Evolutionary conservation across 2,113 vertebrate genomes (phyloP), one percentile per base, ranked within the genome.

Genomic region (Sylvicapra grimmia): DNA sequence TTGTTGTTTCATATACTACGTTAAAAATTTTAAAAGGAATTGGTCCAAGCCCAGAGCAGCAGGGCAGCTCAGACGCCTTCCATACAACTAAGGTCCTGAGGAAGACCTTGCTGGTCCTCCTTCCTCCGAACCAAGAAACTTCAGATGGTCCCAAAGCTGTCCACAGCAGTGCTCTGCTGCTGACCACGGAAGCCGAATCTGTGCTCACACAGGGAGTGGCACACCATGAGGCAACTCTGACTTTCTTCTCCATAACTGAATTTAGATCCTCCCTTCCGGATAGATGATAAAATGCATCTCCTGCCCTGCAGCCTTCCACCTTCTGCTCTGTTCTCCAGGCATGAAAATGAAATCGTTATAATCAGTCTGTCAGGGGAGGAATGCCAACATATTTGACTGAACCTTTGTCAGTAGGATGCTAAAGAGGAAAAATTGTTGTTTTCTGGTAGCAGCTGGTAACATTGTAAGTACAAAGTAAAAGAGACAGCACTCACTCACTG

Each of bases 401-500:
- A 15, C 8, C 36, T 89, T 92, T 86, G 54, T 84, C 80, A 72
- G 25, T 61, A 75, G 0, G 1, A 85, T 31, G 47, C n/a, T 87
- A 36, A 56, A 94, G 59, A 91, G 61, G 59, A 77, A 53, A 77
- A 92, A 79, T 1, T 25, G 49, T 56, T 49, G 7, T 86, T 89
- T 86, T 59, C 47, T 21, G 29, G 1, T 63, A 36, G 15, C 54
- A 83, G 36, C 59, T 59, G 40, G 29, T 82, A 77, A 83, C 9
- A 82, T 23, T 91, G 90, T 23, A 47, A 97, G 89, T 89, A 80
- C n/a, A 91, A 94, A 94, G 6, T n/a, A 80, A 89, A 91, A 51
- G 36, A 90, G 86, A 87, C 9, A 92, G 40, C 5, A 47, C 3
- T 63, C 29, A 23, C 11, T 75, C 53, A 9, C 29, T n/a, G 47